Evolutionary conservation across 2,797 vertebrate genomes (phyloP).

Genomic region (Xenopus petersii): DNA sequence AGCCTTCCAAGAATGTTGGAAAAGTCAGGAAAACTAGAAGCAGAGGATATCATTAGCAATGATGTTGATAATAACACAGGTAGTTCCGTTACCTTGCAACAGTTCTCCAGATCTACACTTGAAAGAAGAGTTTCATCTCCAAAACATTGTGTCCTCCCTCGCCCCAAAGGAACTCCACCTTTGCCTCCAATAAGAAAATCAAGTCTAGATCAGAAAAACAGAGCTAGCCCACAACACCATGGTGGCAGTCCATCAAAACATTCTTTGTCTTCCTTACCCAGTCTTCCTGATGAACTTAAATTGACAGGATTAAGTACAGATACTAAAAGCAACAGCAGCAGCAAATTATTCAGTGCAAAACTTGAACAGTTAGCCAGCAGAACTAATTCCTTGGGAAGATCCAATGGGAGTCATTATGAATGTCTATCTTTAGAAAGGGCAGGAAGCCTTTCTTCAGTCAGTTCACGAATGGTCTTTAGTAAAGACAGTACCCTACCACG

Average conservation of each 20-base stretch:
- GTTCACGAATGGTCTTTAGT: conserved; percentile 68
- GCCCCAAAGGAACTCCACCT: conserved; percentile 79
- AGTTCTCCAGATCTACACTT: conserved; percentile 68
- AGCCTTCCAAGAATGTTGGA: conserved; percentile 73
- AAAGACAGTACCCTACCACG: conserved; percentile 84
- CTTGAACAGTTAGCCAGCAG: conserved; percentile 83
- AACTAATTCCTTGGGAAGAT: conserved; percentile 78
- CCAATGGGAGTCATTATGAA: conserved; percentile 80
- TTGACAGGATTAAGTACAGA: conserved; percentile 69
- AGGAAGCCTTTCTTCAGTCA: conserved; percentile 75
- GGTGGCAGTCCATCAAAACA: conserved; percentile 65
- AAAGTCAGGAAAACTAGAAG: conserved; percentile 64
- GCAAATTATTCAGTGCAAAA: conserved; percentile 85
- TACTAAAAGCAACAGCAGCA: conserved; percentile 72
- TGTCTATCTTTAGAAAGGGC: conserved; percentile 78
- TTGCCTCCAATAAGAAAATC: conserved; percentile 75
- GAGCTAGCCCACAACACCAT: conserved; percentile 68
- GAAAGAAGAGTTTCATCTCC: conserved; percentile 74
- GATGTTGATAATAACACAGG: conserved; percentile 53
- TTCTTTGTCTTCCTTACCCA: conserved; percentile 60
- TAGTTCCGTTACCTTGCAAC: conserved; percentile 49
- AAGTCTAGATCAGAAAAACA: conserved; percentile 77
- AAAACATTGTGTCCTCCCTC: conserved; percentile 77
- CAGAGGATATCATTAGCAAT: conserved; percentile 54
- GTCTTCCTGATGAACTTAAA: conserved; percentile 71